phyloP scores from a whole-genome alignment of 2,888 invertebrate species.

The Eugnorisma glareosa region DNA sequence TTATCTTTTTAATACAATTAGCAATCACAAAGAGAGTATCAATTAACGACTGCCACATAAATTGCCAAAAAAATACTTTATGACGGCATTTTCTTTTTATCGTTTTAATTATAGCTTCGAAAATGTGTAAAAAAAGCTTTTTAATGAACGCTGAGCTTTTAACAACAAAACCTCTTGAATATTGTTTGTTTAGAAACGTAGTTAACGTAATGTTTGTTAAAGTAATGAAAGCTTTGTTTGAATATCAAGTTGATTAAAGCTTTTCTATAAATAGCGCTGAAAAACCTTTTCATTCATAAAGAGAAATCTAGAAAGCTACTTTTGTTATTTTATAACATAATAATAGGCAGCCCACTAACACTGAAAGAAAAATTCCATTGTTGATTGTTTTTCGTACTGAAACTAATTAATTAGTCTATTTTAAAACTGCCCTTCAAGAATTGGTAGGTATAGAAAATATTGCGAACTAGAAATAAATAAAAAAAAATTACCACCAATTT shows the following conservation, averaged over 20 bases:
- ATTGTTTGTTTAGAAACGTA: slow-evolving; percentile 23
- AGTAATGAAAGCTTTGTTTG: slow-evolving; percentile 2
- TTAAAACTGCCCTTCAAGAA: background rate
- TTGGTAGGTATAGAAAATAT: background rate
- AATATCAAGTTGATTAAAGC: slow-evolving; percentile 3
- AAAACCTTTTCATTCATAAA: background rate
- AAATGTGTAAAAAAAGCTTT: slow-evolving; percentile 18
- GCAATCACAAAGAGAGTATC: slow-evolving; percentile 13
- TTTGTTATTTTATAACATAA: background rate
- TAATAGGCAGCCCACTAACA: background rate
- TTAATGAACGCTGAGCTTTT: slow-evolving; percentile 16
- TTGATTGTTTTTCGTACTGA: background rate
- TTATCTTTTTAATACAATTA: slow-evolving; percentile 9
- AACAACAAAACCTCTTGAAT: background rate
- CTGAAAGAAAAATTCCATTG: background rate
- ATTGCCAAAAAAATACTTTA: slow-evolving; percentile 35
- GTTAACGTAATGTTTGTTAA: slow-evolving; percentile 9
- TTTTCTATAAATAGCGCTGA: background rate
- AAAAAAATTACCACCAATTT: too few relatives aligned
- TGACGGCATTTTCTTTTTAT: slow-evolving; percentile 33
- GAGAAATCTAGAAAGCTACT: background rate
- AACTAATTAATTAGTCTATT: background rate
- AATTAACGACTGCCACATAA: slow-evolving; percentile 26
- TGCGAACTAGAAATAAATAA: too few relatives aligned
- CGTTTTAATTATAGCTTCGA: slow-evolving; percentile 21